Percentiles rank a stretch among this genome's conserved stretches.
These are phyloP conservation scores for Sminthurides bifidus DNA, from an alignment of 1,140 invertebrate genomes.

Conservation along the genomic window DNA sequence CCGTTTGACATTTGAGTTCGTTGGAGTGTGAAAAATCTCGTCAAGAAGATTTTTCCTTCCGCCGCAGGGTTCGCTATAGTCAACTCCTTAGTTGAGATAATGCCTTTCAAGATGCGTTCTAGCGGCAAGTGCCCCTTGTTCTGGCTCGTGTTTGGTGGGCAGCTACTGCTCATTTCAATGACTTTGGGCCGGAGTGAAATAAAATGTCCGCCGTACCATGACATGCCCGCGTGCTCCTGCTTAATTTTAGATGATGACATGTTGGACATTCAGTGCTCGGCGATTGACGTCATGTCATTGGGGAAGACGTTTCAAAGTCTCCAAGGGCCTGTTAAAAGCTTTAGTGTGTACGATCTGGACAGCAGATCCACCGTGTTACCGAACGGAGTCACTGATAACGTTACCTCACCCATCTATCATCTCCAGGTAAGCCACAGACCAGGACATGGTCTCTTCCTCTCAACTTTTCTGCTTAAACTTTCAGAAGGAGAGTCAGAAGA, in stretches of 20 bases:
- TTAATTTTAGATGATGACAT: slow-evolving; percentile 76
- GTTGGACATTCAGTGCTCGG: slow-evolving; percentile 76
- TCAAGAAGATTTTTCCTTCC: no score
- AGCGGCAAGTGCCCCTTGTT: no score
- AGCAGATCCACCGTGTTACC: slow-evolving; percentile 26
- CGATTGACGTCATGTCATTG: slow-evolving; percentile 50
- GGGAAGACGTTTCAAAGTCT: slow-evolving; percentile 44
- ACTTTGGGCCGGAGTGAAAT: slow-evolving; percentile 24
- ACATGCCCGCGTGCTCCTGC: slow-evolving; percentile 69
- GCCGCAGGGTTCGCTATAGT: no score
- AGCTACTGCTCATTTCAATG: slow-evolving; percentile 4
- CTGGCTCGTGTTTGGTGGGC: slow-evolving; percentile 3
- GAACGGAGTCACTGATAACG: slow-evolving; percentile 30
- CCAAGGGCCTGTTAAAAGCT: slow-evolving; percentile 54
- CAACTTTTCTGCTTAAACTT: not conserved
- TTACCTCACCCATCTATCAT: slow-evolving; percentile 30
- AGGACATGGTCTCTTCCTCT: not conserved
- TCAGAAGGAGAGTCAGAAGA: no score
- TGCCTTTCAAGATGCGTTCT: no score
- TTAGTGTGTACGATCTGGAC: slow-evolving; percentile 52
- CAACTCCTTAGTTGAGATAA: no score
- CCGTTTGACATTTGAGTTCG: no score
- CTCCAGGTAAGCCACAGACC: slow-evolving; percentile 26
- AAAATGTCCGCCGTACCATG: slow-evolving; percentile 54
- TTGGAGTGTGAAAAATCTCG: no score